A percentile compares a stretch with the other conserved stretches of the same genome.
These are phyloP conservation scores for Iselma pallidipennis DNA, from an alignment of 2,888 invertebrate genomes.

Conservation along the genomic window DNA sequence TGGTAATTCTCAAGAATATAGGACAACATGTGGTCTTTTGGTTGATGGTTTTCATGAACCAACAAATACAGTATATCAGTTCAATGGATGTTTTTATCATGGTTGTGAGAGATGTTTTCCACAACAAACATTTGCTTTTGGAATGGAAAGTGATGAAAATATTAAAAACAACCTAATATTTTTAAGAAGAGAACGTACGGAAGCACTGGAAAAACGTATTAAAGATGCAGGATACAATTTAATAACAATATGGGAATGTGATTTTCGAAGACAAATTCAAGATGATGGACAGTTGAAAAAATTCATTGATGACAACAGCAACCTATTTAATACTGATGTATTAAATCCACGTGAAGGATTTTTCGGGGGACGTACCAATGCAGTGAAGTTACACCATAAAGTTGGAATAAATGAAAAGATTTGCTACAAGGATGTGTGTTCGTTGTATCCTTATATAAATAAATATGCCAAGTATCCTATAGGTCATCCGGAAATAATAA, in stretches of 20 bases:
- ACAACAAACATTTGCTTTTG: not conserved
- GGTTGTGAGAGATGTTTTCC: constrained; percentile 12
- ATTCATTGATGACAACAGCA: not conserved
- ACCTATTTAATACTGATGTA: not conserved
- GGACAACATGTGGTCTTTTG: not conserved
- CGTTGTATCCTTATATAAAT: no score
- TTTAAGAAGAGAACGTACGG: constrained; percentile 10
- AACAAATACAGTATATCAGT: constrained; percentile 14
- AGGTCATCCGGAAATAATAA: constrained; percentile 34
- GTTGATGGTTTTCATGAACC: constrained; percentile 6
- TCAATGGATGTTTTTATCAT: constrained; percentile 6
- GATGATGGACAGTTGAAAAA: not conserved
- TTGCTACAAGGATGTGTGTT: no score
- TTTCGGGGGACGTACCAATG: constrained; percentile 15
- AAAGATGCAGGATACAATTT: constrained; percentile 23
- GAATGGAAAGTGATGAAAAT: not conserved
- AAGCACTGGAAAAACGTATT: not conserved
- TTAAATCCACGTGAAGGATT: constrained; percentile 15
- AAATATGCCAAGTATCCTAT: constrained; percentile 40
- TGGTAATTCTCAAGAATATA: constrained; percentile 3
- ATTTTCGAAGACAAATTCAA: constrained; percentile 4
- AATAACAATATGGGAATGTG: constrained; percentile 18
- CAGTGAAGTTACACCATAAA: constrained; percentile 6
- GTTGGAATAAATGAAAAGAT: constrained; percentile 29
- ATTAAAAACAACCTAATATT: no score